Evolutionary conservation across 1,140 invertebrate species (phyloP), one percentile per base, ranked within the genome.

Genomic region (Lasioglossum baleicum): DNA sequence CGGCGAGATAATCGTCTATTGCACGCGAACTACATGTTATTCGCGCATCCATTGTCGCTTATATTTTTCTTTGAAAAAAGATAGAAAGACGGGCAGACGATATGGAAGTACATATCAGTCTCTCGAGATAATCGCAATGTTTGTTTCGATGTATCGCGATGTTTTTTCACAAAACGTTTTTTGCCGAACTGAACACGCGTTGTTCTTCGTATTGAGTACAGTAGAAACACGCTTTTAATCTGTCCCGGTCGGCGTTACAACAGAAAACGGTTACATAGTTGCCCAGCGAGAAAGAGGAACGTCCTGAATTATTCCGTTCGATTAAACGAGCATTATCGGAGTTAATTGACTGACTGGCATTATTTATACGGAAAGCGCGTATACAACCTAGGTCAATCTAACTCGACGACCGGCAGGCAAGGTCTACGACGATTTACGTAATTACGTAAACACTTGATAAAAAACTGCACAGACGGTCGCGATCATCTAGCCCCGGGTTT

Each of bases 361-460:
- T 81, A 81, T 76, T 83, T 72, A 74, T 78, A 65, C 60, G 48
- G 67, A 44, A 80, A 77, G 20, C 48, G 13, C 42, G 56, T 73
- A 60, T 26, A 35, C 35, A 66, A 63, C 81, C 84, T 87, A 86
- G 84, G 85, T 87, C 84, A 87, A 81, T 86, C 71, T 77, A 83
- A 83, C 84, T 76, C 75, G 64, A 17, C 56, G 70, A 60, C 58
- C 31, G 63, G 26, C 67, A 83, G 63, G 31, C 67, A 83, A 75
- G 84, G 81, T 75, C 67, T 35, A 53, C 58, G 70, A 2, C 60
- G 80, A 83, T 86, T 86, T 74, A 76, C 70, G 58, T 77, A 83
- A 80, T 80, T 80, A 80, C 75, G 68, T 73, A 74, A 85, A 61
- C 75, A 77, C 60, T 56, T 73, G 75, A 78, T 81, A 72, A 81